These are phyloP conservation scores for Chelonus formosanus DNA, from an alignment of 2,888 invertebrate species.

Conservation along the genomic window DNA sequence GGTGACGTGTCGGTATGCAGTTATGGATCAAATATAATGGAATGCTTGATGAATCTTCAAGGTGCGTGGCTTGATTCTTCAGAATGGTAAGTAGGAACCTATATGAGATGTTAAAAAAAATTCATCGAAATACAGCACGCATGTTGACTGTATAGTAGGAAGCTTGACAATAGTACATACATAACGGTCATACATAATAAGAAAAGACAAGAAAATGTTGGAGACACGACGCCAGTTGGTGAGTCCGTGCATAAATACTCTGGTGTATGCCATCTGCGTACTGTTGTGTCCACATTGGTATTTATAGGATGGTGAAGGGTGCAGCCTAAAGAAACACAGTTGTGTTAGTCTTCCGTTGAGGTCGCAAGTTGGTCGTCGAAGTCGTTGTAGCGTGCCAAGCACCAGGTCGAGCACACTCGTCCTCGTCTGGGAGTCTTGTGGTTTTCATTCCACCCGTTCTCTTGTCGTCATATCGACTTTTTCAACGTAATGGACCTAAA, in stretches of 20 bases:
- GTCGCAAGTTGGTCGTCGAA: constrained; percentile 27
- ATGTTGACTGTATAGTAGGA: constrained; percentile 4
- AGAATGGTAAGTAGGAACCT: constrained; percentile 9
- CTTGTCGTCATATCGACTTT: constrained; percentile 36
- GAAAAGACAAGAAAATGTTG: constrained; percentile 17
- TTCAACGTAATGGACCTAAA: constrained; percentile 40
- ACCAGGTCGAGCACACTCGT: constrained; percentile 31
- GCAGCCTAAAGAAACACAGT: constrained; percentile 14
- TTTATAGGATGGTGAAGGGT: constrained; percentile 31
- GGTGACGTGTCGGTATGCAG: too few relatives aligned
- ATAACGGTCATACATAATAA: background rate
- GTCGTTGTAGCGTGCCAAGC: constrained; percentile 36
- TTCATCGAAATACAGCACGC: background rate
- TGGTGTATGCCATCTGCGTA: constrained; percentile 32
- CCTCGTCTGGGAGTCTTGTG: constrained; percentile 10
- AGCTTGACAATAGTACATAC: constrained; percentile 3
- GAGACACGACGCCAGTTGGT: constrained; percentile 25
- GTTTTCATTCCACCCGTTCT: constrained; percentile 4
- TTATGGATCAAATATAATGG: background rate
- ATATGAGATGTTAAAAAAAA: background rate
- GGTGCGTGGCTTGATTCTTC: background rate
- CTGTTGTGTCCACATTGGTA: constrained; percentile 30
- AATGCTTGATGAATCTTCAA: background rate
- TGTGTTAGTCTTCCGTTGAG: constrained; percentile 9
- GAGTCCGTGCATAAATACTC: constrained; percentile 11